phyloP scores from a whole-genome alignment of 2,113 vertebrate species.

The Microcebus lehilahytsara region DNA sequence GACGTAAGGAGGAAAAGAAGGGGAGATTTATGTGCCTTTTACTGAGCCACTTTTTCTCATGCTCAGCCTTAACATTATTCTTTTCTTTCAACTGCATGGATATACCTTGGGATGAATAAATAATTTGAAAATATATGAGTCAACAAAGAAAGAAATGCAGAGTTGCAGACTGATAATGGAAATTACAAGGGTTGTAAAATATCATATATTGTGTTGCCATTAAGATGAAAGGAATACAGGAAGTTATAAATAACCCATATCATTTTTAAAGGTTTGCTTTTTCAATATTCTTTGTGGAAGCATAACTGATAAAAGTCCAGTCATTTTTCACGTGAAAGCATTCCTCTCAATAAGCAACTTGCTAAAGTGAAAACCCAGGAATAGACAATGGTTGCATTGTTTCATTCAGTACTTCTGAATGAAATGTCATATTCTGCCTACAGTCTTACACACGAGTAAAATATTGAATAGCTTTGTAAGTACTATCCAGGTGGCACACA shows the following conservation, averaged over 20 bases:
- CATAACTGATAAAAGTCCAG: constrained; percentile 55
- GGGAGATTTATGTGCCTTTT: constrained; percentile 57
- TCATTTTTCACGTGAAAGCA: constrained; percentile 48
- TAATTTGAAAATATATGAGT: constrained; percentile 73
- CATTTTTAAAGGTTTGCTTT: constrained; percentile 59
- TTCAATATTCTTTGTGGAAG: constrained; percentile 70
- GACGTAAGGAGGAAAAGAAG: constrained; percentile 17
- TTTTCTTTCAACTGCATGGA: constrained; percentile 52
- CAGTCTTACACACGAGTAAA: constrained; percentile 30
- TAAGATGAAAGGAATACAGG: constrained; percentile 58
- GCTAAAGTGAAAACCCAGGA: constrained; percentile 49
- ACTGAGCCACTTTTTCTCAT: constrained; percentile 47
- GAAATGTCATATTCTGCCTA: constrained; percentile 39
- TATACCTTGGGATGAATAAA: constrained; percentile 67
- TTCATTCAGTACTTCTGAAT: constrained; percentile 40
- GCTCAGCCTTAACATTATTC: constrained; percentile 24
- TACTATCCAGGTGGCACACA: not conserved
- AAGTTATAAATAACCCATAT: constrained; percentile 74
- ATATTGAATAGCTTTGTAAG: constrained; percentile 23
- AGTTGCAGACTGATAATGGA: constrained; percentile 70
- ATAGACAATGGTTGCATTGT: not conserved
- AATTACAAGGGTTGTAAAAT: constrained; percentile 72
- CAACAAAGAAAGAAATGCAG: constrained; percentile 69
- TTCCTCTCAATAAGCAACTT: constrained; percentile 47
- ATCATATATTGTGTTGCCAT: constrained; percentile 58